Conservation (phyloP, 2,797 vertebrate species). For the Menidia menidia region DNA sequence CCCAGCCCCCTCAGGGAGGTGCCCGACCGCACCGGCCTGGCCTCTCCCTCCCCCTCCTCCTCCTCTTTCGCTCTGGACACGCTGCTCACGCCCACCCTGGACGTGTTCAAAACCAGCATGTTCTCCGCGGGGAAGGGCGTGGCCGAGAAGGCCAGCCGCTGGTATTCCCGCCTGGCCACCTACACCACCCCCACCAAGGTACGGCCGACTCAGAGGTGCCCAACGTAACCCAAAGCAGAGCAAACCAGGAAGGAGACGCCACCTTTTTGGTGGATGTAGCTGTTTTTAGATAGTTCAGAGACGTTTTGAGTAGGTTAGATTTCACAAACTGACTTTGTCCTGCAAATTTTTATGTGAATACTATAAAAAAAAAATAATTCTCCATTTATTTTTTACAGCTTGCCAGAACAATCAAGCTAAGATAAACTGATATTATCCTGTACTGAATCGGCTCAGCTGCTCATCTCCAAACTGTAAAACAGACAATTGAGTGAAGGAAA, state of each 20-base stretch:
- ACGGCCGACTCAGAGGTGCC: constrained; percentile 1
- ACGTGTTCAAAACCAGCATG: constrained; percentile 91
- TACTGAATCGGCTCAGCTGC: background rate
- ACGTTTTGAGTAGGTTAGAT: background rate
- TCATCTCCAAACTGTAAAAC: background rate
- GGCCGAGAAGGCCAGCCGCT: constrained; percentile 94
- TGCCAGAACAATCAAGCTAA: too few species aligned
- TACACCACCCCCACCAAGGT: constrained; percentile 89
- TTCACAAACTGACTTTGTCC: background rate
- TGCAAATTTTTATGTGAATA: background rate
- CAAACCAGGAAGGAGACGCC: background rate
- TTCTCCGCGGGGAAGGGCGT: constrained; percentile 94
- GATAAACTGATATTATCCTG: background rate
- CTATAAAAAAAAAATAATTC: too few species aligned
- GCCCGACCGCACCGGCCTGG: constrained; percentile 79
- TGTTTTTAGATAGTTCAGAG: background rate
- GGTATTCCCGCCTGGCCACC: constrained; percentile 91
- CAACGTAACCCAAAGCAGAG: background rate
- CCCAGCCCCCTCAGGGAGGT: constrained; percentile 83
- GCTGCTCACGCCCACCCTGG: constrained; percentile 89
- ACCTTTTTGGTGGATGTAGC: accelerated
- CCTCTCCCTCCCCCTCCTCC: constrained; percentile 70
- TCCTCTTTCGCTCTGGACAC: constrained; percentile 90
- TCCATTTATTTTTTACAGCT: too few species aligned
- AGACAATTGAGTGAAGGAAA: background rate